Evolutionary conservation across 2,797 vertebrate species (phyloP).

Genomic region (Melanogrammus aeglefinus): DNA sequence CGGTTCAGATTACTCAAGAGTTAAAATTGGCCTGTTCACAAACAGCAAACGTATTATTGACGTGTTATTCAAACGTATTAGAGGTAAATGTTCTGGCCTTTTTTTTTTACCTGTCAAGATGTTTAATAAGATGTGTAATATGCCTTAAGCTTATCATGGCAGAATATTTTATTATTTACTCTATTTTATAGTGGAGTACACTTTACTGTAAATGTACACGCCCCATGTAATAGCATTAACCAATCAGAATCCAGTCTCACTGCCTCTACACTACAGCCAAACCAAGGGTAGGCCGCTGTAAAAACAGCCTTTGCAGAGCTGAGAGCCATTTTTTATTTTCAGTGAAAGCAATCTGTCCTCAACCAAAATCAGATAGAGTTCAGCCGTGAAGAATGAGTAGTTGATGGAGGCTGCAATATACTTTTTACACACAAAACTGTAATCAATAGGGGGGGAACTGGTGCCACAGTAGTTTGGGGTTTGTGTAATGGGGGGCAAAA

Average conservation of each 20-base stretch:
- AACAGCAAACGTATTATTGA: not conserved
- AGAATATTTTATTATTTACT: not conserved
- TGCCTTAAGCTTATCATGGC: too few species aligned
- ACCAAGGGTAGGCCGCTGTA: constrained; percentile 15
- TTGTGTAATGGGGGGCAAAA: not conserved
- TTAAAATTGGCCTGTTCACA: not conserved
- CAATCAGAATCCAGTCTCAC: constrained; percentile 48
- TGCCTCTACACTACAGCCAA: constrained; percentile 35
- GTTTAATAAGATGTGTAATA: not conserved
- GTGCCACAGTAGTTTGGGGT: not conserved
- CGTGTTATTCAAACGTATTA: not conserved
- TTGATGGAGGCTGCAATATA: constrained; percentile 25
- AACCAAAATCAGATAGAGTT: constrained; percentile 35
- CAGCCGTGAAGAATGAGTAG: constrained; percentile 20
- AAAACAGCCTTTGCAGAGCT: constrained; percentile 26
- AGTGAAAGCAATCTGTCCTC: constrained; percentile 29
- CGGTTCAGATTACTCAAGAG: not conserved
- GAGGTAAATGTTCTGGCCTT: too few species aligned
- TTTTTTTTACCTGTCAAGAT: not conserved
- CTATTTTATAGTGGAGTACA: constrained; percentile 29
- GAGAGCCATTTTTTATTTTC: constrained; percentile 44
- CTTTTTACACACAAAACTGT: not conserved
- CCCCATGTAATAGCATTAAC: constrained; percentile 73
- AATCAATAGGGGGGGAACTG: not conserved
- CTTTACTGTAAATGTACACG: constrained; percentile 40